Evolutionary conservation across 2,113 vertebrate genomes (phyloP).

Genomic region (Saguinus midas): DNA sequence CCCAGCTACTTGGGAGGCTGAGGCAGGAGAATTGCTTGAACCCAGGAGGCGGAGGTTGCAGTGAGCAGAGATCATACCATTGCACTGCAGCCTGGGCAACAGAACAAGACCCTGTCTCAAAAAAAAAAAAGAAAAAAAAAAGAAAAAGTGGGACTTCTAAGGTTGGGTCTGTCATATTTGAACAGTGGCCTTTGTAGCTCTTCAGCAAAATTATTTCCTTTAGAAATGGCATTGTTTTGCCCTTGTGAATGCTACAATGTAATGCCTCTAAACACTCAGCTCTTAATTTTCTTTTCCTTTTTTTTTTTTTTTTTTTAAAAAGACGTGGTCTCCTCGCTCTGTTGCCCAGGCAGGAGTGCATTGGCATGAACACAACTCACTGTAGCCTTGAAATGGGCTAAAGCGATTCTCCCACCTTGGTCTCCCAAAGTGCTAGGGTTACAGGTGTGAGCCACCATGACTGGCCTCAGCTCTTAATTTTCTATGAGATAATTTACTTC

Average conservation of each 20-base stretch:
- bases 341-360: too few species aligned
- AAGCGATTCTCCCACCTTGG: too few species aligned
- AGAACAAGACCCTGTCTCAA: background rate
- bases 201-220: too few species aligned
- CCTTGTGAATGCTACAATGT: background rate
- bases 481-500: background rate
- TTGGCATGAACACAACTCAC: too few species aligned
- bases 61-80: background rate
- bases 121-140: background rate
- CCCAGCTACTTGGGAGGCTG: background rate
- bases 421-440: too few species aligned
- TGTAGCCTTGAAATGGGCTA: too few species aligned
- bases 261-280: background rate
- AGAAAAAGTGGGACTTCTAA: background rate
- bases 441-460: too few species aligned
- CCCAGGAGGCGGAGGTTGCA: background rate
- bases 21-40: background rate
- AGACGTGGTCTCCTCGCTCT: too few species aligned
- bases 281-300: background rate
- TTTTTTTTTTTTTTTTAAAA: too few species aligned
- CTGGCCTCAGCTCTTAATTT: background rate
- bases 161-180: too few species aligned
- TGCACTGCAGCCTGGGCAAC: background rate
- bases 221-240: background rate
- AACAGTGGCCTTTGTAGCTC: too few species aligned